Base-by-base conservation (phyloP, 2,797 vertebrate species). In the Vespertilio murinus region DNA sequence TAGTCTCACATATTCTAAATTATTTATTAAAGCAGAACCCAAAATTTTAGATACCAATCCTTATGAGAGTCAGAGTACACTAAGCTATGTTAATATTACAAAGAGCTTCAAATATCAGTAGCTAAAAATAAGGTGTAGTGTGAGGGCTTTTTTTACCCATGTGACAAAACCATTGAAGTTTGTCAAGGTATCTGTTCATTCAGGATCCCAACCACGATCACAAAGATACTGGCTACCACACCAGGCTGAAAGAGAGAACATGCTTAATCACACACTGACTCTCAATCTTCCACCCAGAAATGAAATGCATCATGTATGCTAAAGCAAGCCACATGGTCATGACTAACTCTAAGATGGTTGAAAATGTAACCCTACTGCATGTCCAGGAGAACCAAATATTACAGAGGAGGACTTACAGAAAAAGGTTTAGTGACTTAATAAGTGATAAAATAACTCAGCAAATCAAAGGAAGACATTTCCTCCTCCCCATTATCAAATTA, bases 381-480 rank as follows among this genome's bases (percentile, higher is more conserved):
- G 61, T 69, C 25, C 47, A 25, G 4, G 38, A 35, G n/a, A 54
- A 61, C 20, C 74, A n/a, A 17, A 25, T 54, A 75, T 85, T 20
- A 80, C 22, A 59, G 65, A 40, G 33, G 52, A 95, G 23, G 25
- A 79, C 13, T 71, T 88, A 2, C 54, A 79, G 28, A 45, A 30
- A 84, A 61, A n/a, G 10, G 83, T 35, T 33, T 83, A 77, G 33
- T 23, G 33, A 89, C 59, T 75, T 75, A 45, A 70, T 74, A 95
- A 94, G 23, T 87, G 47, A 89, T n/a, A 67, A 87, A 92, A 52
- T 81, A 90, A 59, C 20, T 86, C 52, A 73, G 8, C 59, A 90
- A 92, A 82, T 49, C 61, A 88, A 88, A 93, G 75, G 25, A 78
- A 87, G 54, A 86, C 64, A 94, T 65, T 59, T 20, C 22, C 6